Evolutionary conservation across 2,797 vertebrate species (phyloP).

Genomic region (Manis crassicaudata): DNA sequence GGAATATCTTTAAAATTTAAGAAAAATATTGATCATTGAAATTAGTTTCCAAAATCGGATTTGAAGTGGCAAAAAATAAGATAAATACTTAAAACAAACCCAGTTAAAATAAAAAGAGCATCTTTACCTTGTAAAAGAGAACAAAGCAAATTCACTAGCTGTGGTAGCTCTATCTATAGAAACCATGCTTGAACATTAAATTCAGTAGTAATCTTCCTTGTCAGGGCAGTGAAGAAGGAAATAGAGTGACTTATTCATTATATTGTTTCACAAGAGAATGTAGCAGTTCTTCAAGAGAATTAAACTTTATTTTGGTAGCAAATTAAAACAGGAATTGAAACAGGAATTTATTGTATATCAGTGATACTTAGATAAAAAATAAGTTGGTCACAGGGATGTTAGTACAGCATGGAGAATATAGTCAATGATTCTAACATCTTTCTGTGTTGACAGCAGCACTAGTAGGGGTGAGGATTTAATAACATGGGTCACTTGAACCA

Average conservation of each 20-base stretch:
- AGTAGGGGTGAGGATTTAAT: too few species aligned
- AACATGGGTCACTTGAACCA: too few species aligned
- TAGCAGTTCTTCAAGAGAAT: neutral
- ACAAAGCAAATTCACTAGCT: neutral
- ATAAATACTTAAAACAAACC: neutral
- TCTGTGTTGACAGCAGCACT: too few species aligned
- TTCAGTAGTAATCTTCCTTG: neutral
- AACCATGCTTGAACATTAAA: neutral
- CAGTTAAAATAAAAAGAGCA: neutral
- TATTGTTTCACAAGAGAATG: neutral
- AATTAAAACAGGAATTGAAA: neutral
- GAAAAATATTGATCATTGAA: neutral
- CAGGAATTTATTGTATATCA: too few species aligned
- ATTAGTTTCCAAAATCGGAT: neutral
- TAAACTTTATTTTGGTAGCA: neutral
- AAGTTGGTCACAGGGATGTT: too few species aligned
- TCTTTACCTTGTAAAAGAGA: neutral
- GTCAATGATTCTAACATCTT: too few species aligned
- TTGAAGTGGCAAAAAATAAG: neutral
- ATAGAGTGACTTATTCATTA: neutral
- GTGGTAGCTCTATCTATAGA: neutral
- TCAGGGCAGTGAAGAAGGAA: neutral
- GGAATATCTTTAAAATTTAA: neutral
- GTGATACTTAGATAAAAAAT: too few species aligned
- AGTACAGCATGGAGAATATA: too few species aligned